Conservation (phyloP, 2,113 vertebrate species). For the Serilophus lunatus region DNA sequence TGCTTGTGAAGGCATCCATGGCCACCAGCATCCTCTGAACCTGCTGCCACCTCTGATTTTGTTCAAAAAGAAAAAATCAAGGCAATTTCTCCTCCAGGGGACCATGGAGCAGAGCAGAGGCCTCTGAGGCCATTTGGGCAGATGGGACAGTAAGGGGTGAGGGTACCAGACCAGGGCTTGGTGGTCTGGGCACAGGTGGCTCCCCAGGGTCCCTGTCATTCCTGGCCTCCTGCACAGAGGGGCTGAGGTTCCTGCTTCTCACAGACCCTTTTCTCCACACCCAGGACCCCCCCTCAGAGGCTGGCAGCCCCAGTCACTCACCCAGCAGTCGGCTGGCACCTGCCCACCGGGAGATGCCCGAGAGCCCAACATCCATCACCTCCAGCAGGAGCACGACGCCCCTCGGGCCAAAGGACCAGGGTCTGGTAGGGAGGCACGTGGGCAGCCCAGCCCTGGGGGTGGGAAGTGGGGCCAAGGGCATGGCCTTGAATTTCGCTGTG, state of each 20-base stretch:
- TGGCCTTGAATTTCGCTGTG: rapidly evolving
- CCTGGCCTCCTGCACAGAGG: not conserved
- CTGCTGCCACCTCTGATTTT: too few relatives aligned
- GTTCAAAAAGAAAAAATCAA: too few relatives aligned
- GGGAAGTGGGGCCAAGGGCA: rapidly evolving
- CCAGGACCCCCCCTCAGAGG: conserved; percentile 83
- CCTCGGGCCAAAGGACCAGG: conserved; percentile 75
- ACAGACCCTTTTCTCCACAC: not conserved
- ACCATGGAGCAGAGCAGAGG: too few relatives aligned
- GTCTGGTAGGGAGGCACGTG: conserved; percentile 61
- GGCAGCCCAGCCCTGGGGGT: rapidly evolving
- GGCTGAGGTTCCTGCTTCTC: not conserved
- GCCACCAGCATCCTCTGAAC: too few relatives aligned
- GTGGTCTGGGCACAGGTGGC: rapidly evolving
- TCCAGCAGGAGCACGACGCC: conserved; percentile 76
- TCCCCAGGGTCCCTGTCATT: rapidly evolving
- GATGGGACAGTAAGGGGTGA: rapidly evolving
- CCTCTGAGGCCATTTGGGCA: too few relatives aligned
- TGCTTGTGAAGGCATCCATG: too few relatives aligned
- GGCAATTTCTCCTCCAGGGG: too few relatives aligned
- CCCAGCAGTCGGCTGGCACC: conserved; percentile 70
- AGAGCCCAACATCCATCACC: conserved; percentile 75
- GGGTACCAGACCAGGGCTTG: not conserved
- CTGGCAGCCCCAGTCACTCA: conserved; percentile 68
- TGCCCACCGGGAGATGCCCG: conserved; percentile 69